Evolutionary conservation across 2,888 invertebrate species (phyloP).

Genomic region (Rhaphigaster nebulosa): DNA sequence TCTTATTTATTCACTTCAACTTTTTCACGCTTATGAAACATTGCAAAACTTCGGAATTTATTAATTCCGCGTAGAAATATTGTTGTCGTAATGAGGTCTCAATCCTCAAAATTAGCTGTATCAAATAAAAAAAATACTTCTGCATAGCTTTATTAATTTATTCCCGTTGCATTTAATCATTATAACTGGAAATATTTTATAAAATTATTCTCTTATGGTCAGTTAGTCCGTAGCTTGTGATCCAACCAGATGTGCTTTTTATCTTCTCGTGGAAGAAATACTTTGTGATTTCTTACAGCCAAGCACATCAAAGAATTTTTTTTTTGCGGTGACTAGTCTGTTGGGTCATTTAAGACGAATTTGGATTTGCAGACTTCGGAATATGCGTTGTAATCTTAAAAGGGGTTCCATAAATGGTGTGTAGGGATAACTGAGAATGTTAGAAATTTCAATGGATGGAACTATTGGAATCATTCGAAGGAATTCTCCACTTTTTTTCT

Average conservation of each 20-base stretch:
- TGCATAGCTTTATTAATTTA: background rate
- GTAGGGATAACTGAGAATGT: background rate
- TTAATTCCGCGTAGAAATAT: background rate
- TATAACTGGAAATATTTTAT: background rate
- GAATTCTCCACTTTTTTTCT: background rate
- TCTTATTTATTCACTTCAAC: background rate
- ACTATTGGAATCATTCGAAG: background rate
- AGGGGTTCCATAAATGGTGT: background rate
- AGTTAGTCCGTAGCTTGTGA: background rate
- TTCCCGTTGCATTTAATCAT: background rate
- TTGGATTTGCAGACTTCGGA: background rate
- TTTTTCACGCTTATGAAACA: background rate
- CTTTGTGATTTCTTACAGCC: background rate
- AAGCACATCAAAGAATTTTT: background rate
- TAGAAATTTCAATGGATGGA: background rate
- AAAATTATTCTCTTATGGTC: background rate
- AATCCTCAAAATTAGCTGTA: background rate
- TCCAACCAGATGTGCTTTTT: background rate
- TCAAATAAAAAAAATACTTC: background rate
- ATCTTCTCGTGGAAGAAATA: background rate
- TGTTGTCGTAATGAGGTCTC: background rate
- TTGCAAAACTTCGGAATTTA: background rate
- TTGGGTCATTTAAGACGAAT: background rate
- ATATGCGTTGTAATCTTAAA: slow-evolving; percentile 24
- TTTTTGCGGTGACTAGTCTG: background rate